A percentile compares a stretch with the other conserved stretches of the same genome.
Evolutionary conservation across 2,797 vertebrate genomes (phyloP).

Genomic region (Psittacula echo): DNA sequence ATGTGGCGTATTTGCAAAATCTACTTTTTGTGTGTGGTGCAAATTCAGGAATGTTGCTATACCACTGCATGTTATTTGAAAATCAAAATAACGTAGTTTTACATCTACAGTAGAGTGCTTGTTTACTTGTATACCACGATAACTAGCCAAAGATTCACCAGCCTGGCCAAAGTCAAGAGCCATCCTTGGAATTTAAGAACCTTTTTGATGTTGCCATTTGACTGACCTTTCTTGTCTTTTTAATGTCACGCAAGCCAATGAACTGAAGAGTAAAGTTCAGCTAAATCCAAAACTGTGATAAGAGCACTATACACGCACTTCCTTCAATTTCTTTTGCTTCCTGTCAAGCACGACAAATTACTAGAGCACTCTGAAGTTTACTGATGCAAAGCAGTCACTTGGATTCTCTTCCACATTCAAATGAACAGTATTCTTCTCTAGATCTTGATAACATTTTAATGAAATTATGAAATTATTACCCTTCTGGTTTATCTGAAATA

Average conservation of each 20-base stretch:
- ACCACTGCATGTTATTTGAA: neutral
- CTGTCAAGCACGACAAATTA: neutral
- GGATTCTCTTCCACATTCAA: conserved; percentile 34
- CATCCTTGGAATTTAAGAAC: conserved; percentile 26
- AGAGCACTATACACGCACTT: neutral
- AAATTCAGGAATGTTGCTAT: neutral
- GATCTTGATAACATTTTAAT: neutral
- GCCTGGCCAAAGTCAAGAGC: neutral
- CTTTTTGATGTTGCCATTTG: conserved; percentile 54
- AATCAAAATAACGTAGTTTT: neutral
- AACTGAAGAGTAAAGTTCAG: conserved; percentile 70
- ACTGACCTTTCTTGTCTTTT: conserved; percentile 67
- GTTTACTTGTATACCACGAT: neutral
- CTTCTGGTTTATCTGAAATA: neutral
- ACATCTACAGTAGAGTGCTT: neutral
- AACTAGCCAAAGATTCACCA: conserved; percentile 2
- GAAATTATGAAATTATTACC: neutral
- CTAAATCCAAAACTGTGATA: conserved; percentile 51
- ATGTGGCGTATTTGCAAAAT: neutral
- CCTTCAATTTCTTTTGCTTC: conserved; percentile 52
- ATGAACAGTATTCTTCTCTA: conserved; percentile 3
- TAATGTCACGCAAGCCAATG: conserved; percentile 47
- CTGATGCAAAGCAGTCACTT: conserved; percentile 24
- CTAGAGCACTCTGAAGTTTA: conserved; percentile 34
- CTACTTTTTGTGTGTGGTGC: neutral